Evolutionary conservation across 2,888 invertebrate species (phyloP), one percentile per base, ranked within the genome.

Genomic region (Drosophila atripex): DNA sequence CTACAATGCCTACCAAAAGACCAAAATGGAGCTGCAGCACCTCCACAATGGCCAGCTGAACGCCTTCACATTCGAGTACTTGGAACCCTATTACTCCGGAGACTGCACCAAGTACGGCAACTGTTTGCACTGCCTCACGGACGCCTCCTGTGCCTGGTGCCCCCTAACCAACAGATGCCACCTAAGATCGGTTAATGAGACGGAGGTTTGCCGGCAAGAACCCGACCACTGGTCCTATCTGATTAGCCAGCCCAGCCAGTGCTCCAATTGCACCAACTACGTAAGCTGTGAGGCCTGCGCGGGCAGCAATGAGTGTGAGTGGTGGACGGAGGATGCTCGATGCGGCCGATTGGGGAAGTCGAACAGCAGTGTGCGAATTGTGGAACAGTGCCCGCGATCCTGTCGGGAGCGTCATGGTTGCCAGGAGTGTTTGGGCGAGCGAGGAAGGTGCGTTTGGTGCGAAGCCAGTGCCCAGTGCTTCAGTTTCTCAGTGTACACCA

Each of bases 371-470:
- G 93, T 96, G 0, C 92, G 92, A 16, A 91, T 93, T 16, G 85
- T 93, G 0, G 92, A 93, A 12, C 93, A 94, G 49, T 98, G 98
- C 89, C 97, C 97, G 0, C 93, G 94, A 25, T 96, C 97, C 0
- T 98, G 98, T 89, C 94, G 97, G 77, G 91, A 94, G 90, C 94
- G 97, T 49, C 93, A 92, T 43, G 95, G 95, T 88, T 97, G 97
- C 90, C 94, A 95, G 16, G 94, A 95, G 56, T 98, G 98, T 89
- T 93, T 98, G 53, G 96, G 96, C 82, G 96, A 96, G 86, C 94
- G 94, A 50, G 97, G 97, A 23, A 94, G 97, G 66, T 98, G 98
- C 91, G 98, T 98, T 0, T 98, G 98, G 98, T 98, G 98, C 90
- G 97, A 97, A 89, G 96, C 97, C 23, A 96, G 96, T 0, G 94